These are phyloP conservation scores for Nyctereutes procyonoides DNA, from an alignment of 2,113 vertebrate species.

Conservation along the genomic window DNA sequence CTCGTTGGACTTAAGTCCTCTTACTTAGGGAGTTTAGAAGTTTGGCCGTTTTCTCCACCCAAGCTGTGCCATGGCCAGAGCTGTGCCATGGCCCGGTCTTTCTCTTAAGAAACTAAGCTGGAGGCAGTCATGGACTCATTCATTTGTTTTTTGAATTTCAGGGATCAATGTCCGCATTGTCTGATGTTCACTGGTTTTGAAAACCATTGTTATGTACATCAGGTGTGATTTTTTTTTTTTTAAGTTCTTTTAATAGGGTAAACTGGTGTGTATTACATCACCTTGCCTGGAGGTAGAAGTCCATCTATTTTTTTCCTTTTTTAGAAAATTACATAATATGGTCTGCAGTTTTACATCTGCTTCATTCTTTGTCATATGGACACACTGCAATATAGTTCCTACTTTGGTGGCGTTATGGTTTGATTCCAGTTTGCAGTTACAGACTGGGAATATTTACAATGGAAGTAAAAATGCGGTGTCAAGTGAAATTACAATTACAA, in stretches of 20 bases:
- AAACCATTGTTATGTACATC: background rate
- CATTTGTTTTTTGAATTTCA: background rate
- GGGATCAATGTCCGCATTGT: background rate
- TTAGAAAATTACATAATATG: background rate
- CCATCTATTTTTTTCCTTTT: background rate
- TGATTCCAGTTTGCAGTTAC: background rate
- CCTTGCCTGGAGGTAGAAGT: background rate
- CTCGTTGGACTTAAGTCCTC: background rate
- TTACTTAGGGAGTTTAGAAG: background rate
- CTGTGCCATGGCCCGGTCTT: background rate
- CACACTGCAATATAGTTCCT: background rate
- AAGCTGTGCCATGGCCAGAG: background rate
- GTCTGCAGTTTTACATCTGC: background rate
- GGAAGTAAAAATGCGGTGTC: background rate
- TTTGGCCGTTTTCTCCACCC: background rate
- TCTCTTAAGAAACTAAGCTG: background rate
- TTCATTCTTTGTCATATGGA: background rate
- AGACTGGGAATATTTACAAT: background rate
- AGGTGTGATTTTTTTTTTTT: background rate
- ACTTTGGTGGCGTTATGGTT: background rate
- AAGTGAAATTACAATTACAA: background rate
- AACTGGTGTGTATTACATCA: background rate
- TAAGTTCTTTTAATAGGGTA: background rate
- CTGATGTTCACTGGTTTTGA: background rate
- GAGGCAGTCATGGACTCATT: background rate